Conservation (phyloP, 2,797 vertebrate genomes). For the Australoheros facetus region DNA sequence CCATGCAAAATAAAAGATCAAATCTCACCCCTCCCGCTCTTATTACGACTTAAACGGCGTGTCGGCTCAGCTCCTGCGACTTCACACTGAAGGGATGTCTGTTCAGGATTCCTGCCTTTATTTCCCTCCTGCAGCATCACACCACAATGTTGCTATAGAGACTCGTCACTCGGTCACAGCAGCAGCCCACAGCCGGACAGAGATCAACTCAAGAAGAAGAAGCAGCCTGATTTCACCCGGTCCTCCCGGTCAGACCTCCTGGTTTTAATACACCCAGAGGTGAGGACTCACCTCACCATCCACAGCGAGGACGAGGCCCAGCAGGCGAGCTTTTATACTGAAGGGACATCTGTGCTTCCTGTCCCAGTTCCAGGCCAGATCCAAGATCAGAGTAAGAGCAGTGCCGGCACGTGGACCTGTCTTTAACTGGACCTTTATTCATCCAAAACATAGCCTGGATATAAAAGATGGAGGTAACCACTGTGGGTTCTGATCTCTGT, state of each 20-base stretch:
- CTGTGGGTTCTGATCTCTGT: no score
- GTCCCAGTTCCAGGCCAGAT: background rate
- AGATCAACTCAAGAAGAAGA: background rate
- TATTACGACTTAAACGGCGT: constrained; percentile 45
- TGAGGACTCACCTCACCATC: background rate
- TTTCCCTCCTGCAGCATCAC: constrained; percentile 1
- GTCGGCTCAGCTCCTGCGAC: constrained; percentile 24
- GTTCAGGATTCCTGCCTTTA: constrained; percentile 11
- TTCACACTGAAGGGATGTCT: background rate
- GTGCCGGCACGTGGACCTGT: background rate
- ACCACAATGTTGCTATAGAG: constrained; percentile 43
- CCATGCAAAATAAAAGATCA: constrained; percentile 49
- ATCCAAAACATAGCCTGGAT: no score
- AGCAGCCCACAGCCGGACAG: constrained; percentile 6
- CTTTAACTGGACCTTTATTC: background rate
- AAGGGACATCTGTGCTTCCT: background rate
- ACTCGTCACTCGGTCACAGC: constrained; percentile 16
- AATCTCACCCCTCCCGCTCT: constrained; percentile 37
- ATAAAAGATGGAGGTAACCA: no score
- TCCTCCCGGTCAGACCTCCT: background rate
- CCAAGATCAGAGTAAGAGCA: background rate
- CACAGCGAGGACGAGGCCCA: constrained; percentile 10
- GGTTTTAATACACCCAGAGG: constrained; percentile 4
- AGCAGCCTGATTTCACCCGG: background rate
- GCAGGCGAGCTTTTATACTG: constrained; percentile 19